A percentile compares a stretch with the other conserved stretches of the same genome.
These are phyloP conservation scores for Acromyrmex echinatior DNA, from an alignment of 1,140 invertebrate genomes.

Conservation along the genomic window DNA sequence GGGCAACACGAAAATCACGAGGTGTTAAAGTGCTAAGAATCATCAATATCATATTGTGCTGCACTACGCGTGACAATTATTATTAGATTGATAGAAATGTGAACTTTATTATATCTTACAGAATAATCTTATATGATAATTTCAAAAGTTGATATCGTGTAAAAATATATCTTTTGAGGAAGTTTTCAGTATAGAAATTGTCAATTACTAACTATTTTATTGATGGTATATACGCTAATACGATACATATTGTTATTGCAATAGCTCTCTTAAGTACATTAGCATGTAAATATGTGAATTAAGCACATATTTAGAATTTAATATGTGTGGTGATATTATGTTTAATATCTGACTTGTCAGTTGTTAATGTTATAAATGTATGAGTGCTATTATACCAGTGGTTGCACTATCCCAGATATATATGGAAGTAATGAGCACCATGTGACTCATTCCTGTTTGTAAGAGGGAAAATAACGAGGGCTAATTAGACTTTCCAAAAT, in stretches of 20 bases:
- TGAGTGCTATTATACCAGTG: conserved; percentile 35
- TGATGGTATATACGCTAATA: background rate
- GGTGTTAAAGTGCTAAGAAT: conserved; percentile 6
- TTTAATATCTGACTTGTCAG: background rate
- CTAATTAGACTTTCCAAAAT: conserved; percentile 51
- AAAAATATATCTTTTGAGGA: background rate
- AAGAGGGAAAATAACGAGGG: background rate
- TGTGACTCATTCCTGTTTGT: conserved; percentile 23
- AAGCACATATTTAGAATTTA: conserved; percentile 1
- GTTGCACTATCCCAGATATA: conserved; percentile 51
- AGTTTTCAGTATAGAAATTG: background rate
- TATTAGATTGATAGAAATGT: background rate
- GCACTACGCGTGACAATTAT: background rate
- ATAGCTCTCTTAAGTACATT: background rate
- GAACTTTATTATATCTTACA: background rate
- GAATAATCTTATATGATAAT: background rate
- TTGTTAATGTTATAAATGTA: conserved; percentile 53
- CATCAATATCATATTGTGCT: background rate
- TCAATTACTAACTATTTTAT: background rate
- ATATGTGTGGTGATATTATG: background rate
- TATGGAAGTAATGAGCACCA: conserved; percentile 47
- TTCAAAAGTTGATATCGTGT: background rate
- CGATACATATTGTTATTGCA: background rate
- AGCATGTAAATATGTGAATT: conserved; percentile 27
- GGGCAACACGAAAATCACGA: background rate